Evolutionary conservation across 2,888 invertebrate species (phyloP).

Genomic region (Octodonta nipae): DNA sequence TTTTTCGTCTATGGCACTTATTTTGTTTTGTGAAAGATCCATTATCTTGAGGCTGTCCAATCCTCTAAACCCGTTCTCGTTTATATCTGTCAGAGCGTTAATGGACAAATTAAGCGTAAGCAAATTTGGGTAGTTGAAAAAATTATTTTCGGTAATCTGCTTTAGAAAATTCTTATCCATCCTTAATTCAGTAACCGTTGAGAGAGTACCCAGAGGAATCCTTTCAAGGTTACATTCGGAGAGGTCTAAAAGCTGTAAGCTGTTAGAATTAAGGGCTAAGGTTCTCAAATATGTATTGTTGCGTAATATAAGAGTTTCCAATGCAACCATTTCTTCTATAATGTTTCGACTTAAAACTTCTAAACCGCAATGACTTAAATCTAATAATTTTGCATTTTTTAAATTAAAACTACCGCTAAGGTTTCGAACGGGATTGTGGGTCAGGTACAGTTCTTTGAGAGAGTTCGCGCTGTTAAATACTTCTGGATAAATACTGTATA

Average conservation of each 20-base stretch:
- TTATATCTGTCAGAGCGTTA: constrained; percentile 50
- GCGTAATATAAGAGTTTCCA: constrained; percentile 48
- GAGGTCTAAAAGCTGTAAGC: constrained; percentile 44
- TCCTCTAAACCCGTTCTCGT: constrained; percentile 46
- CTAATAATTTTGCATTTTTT: constrained; percentile 34
- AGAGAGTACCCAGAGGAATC: constrained; percentile 48
- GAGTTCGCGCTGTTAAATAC: constrained; percentile 40
- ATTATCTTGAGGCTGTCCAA: constrained; percentile 44
- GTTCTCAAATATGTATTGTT: constrained; percentile 45
- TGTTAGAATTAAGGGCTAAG: constrained; percentile 36
- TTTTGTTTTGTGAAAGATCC: constrained; percentile 58
- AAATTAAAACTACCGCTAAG: constrained; percentile 20
- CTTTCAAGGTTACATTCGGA: constrained; percentile 49
- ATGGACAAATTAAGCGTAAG: constrained; percentile 50
- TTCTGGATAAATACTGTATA: constrained; percentile 40
- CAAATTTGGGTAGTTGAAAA: constrained; percentile 47
- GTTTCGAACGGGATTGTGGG: constrained; percentile 28
- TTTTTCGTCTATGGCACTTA: constrained; percentile 45
- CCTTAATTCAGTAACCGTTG: constrained; percentile 43
- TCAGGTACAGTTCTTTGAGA: constrained; percentile 41
- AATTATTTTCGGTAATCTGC: constrained; percentile 43
- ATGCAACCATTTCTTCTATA: constrained; percentile 43
- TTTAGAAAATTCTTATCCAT: constrained; percentile 52
- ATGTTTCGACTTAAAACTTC: constrained; percentile 40
- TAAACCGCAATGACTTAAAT: constrained; percentile 46